Base-by-base conservation (phyloP, 1,140 invertebrate species). In the Cryptotermes secundus region DNA sequence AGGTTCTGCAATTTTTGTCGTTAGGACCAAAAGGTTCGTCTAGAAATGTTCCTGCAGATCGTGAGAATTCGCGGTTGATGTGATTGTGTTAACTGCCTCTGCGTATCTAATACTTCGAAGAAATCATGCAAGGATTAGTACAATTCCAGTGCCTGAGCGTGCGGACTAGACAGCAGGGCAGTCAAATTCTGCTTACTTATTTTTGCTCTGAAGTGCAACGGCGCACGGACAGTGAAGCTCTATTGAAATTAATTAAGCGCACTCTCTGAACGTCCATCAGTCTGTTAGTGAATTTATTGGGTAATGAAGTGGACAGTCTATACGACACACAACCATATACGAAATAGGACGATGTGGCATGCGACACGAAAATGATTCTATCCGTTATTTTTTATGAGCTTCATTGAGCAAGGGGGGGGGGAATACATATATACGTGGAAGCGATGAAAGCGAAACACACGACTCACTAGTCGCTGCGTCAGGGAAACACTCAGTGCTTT, bases 181-280 rank as follows among this genome's bases (percentile, higher is more conserved):
- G n/a, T n/a, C n/a, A 12, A 38, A 38, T 38, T 38, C 38, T 38
- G 7, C 53, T 10, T 6, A 4, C 3, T 14, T 72, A n/a, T 72
- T 72, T 72, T 72, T 72, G 26, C 14, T 72, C 59, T 26, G 26
- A 31, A 31, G 6, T 72, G 31, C 59, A 72, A 72, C 31, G 59
- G 59, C 26, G 22, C 16, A 49, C 45, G 45, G 45, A 49, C 45
- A 72, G 59, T 14, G n/a, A 12, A 16, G 59, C 59, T 72, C 59
- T 72, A n/a, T 72, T 72, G 59, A 72, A 72, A 72, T 72, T 72
- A 72, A 72, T 72, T 26, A 72, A 72, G n/a, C 59, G 26, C 59
- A 31, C 59, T 31, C 26, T 59, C 59, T 26, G 26, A n/a, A 10
- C 59, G 7, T 72, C 59, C 59, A 72, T 72, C 59, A 72, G 59